A percentile compares a stretch with the other conserved stretches of the same genome.
These are phyloP conservation scores for Copidosoma floridanum DNA, from an alignment of 1,140 invertebrate species.

Conservation along the genomic window DNA sequence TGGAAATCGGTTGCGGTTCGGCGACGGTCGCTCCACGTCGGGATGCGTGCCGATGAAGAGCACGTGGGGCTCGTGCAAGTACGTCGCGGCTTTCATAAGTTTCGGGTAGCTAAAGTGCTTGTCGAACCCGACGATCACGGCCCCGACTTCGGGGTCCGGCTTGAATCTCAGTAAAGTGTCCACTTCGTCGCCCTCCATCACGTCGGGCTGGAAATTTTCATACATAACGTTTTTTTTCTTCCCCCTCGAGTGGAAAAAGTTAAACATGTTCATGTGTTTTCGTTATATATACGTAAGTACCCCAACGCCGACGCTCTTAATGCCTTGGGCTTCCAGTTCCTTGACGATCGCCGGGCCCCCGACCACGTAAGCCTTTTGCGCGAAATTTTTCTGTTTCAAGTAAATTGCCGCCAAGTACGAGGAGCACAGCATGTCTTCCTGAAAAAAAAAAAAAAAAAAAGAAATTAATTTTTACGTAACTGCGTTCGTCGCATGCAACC, in stretches of 20 bases:
- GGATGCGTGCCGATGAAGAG: constrained; percentile 92
- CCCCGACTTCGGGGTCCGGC: constrained; percentile 76
- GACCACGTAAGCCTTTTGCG: constrained; percentile 84
- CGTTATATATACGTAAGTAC: no score
- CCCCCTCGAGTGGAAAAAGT: not conserved
- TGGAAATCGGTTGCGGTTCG: constrained; percentile 57
- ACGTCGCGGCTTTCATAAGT: constrained; percentile 85
- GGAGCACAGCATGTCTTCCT: constrained; percentile 82
- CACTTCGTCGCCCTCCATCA: constrained; percentile 7
- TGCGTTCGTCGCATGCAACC: no score
- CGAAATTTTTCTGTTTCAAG: constrained; percentile 70
- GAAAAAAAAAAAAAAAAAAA: not conserved
- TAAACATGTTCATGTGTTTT: not conserved
- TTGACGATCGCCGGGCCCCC: constrained; percentile 76
- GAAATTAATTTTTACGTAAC: no score
- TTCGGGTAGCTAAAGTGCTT: constrained; percentile 88
- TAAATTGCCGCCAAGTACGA: constrained; percentile 81
- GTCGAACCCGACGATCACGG: constrained; percentile 94
- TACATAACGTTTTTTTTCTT: not conserved
- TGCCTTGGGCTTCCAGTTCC: constrained; percentile 79
- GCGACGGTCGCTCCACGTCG: constrained; percentile 75
- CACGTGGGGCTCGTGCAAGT: constrained; percentile 73
- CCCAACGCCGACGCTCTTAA: constrained; percentile 64
- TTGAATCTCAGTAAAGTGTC: constrained; percentile 45
- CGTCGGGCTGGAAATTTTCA: constrained; percentile 5